These are phyloP conservation scores for Drosophila hydei DNA, from an alignment of 1,140 invertebrate species.

Conservation along the genomic window DNA sequence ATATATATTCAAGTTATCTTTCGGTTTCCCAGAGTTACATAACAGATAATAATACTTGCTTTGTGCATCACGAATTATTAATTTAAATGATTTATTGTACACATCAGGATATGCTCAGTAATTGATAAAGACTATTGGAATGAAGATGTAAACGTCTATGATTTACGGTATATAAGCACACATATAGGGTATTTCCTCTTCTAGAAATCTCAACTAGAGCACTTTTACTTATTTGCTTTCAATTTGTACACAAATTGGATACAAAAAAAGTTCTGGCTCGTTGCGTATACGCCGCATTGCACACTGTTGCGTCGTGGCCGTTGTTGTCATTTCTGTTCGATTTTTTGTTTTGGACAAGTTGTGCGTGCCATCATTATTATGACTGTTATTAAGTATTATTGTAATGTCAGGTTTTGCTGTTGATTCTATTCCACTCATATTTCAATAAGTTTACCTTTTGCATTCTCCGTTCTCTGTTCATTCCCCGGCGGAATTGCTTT, in stretches of 20 bases:
- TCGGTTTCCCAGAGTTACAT: no score
- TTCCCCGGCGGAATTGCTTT: constrained; percentile 5
- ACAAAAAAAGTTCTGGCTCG: constrained; percentile 12
- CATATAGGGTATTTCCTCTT: background rate
- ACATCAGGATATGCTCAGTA: no score
- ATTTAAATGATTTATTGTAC: no score
- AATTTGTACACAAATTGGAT: constrained; percentile 54
- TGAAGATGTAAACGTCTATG: no score
- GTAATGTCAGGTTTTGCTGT: constrained; percentile 1
- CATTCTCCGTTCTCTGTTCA: background rate
- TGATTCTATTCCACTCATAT: constrained; percentile 18
- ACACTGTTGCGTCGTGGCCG: constrained; percentile 5
- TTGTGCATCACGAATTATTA: no score
- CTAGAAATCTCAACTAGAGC: background rate
- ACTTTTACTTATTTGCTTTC: constrained; percentile 50
- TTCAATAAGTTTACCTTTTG: constrained; percentile 25
- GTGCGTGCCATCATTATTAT: constrained; percentile 40
- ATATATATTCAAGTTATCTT: no score
- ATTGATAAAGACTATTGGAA: no score
- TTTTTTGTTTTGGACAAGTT: constrained; percentile 15
- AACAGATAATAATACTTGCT: no score
- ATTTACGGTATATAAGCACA: no score
- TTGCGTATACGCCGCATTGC: constrained; percentile 44
- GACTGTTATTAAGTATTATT: constrained; percentile 17
- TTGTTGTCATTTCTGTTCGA: background rate